Percentiles rank a stretch among this genome's conserved stretches.
phyloP scores from a whole-genome alignment of 2,113 vertebrate species.

The Istiophorus platypterus region DNA sequence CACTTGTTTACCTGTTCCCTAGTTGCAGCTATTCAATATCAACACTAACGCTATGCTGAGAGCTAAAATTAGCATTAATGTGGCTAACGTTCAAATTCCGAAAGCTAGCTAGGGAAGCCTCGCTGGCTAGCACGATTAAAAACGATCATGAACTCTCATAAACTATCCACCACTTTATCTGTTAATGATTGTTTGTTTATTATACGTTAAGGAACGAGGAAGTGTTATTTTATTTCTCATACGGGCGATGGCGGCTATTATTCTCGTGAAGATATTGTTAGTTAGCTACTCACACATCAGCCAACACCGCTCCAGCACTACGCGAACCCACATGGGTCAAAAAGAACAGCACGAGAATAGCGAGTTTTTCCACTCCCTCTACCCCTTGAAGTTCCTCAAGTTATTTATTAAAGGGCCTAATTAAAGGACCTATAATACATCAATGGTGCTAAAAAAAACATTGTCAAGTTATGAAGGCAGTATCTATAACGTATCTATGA shows the following conservation, averaged over 20 bases:
- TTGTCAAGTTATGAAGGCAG: too few species aligned
- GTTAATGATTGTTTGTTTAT: background rate
- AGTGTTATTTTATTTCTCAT: background rate
- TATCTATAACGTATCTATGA: too few species aligned
- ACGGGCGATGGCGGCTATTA: background rate
- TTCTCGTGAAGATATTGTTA: slow-evolving; percentile 23
- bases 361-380: too few species aligned
- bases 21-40: background rate
- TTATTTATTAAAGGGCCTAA: too few species aligned
- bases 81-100: slow-evolving; percentile 60
- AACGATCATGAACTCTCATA: background rate
- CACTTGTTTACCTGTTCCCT: background rate
- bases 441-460: too few species aligned
- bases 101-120: slow-evolving; percentile 56
- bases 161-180: background rate
- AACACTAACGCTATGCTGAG: background rate
- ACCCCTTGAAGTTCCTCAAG: too few species aligned
- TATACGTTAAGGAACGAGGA: background rate
- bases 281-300: slow-evolving; percentile 81
- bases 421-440: too few species aligned
- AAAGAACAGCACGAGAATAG: background rate
- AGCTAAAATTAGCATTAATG: slow-evolving; percentile 66
- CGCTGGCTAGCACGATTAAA: slow-evolving; percentile 37
- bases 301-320: slow-evolving; percentile 69
- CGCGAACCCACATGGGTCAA: slow-evolving; percentile 59